Base-by-base conservation (phyloP, 1,140 invertebrate species). In the Drosophila murphyi region DNA sequence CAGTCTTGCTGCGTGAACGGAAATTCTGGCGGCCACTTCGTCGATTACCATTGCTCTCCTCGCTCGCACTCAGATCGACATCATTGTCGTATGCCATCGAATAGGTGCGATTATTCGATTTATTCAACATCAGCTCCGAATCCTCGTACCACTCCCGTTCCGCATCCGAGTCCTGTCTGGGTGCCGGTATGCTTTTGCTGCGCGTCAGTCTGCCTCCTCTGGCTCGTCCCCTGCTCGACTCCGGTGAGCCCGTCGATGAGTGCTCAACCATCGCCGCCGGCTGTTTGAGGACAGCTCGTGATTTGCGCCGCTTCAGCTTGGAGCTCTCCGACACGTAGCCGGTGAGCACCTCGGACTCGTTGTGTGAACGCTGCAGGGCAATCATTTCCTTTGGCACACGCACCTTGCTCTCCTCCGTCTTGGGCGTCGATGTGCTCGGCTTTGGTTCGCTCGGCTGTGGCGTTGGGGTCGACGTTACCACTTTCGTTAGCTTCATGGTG, bases 261-360 rank as follows among this genome's bases (percentile, higher is more conserved):
- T 51, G 12, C 32, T n/a, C 34, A 12, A 37, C 29, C 10, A n/a
- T 34, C 0, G 31, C 0, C 3, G n/a, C 31, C 0, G 48, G 10
- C 28, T 78, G 75, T 31, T 79, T 67, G 10, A 72, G 56, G 2
- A 59, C 31, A 29, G 60, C 29, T 1, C 83, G 73, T 1, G 88
- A 83, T 34, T 91, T 90, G 32, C 82, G 76, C 0, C 79, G 72
- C 68, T 91, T 90, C 5, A 87, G 41, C 29, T 76, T 85, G 5
- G 61, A 57, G 7, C 61, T 61, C 3, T 78, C 88, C 5, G 64
- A 69, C 4, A 92, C 80, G 73, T 79, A 92, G 54, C 88, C 86
- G 5, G 81, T 81, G 5, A 92, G 71, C 10, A 92, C 76, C 63
- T 92, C 71, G 29, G 91, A 92, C 7, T 91, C 92, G 47, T 77